Conservation (phyloP, 2,113 vertebrate species). For the Rallus limicola region DNA sequence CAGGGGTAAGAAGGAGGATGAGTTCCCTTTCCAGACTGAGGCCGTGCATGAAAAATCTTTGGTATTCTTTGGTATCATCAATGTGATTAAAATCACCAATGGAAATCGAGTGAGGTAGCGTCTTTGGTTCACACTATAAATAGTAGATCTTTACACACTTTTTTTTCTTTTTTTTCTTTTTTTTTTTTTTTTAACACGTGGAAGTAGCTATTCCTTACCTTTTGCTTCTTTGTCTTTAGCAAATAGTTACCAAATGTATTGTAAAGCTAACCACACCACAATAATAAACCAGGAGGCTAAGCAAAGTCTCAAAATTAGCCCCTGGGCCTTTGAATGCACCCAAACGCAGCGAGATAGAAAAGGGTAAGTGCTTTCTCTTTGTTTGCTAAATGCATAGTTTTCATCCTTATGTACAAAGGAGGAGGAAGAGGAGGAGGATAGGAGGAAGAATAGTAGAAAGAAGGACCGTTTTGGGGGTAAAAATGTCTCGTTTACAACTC, state of each 20-base stretch:
- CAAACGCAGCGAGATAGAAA: conserved; percentile 77
- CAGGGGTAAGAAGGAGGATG: conserved; percentile 69
- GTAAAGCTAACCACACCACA: conserved; percentile 91
- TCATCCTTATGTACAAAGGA: conserved; percentile 79
- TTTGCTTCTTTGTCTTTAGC: conserved; percentile 85
- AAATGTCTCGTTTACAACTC: conserved; percentile 60
- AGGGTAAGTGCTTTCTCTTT: conserved; percentile 95
- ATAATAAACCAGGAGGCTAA: conserved; percentile 85
- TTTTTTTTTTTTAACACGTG: conserved; percentile 75
- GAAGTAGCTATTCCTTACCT: conserved; percentile 86
- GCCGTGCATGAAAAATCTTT: conserved; percentile 97
- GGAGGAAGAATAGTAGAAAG: conserved; percentile 60
- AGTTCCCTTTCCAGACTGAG: conserved; percentile 87
- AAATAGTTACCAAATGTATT: conserved; percentile 85
- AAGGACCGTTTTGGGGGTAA: conserved; percentile 13
- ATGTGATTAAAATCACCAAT: conserved; percentile 99
- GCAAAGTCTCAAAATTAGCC: conserved; percentile 73
- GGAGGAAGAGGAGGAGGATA: conserved; percentile 56
- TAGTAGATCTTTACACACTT: conserved; percentile 91
- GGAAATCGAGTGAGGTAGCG: conserved; percentile 99
- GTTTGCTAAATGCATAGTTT: conserved; percentile 94
- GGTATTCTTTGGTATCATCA: conserved; percentile 99
- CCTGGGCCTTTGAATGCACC: conserved; percentile 78
- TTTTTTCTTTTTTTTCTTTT: conserved; percentile 39
- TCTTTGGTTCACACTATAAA: conserved; percentile 99